Evolutionary conservation across 2,888 invertebrate genomes (phyloP).

Genomic region (Panorpa germanica): DNA sequence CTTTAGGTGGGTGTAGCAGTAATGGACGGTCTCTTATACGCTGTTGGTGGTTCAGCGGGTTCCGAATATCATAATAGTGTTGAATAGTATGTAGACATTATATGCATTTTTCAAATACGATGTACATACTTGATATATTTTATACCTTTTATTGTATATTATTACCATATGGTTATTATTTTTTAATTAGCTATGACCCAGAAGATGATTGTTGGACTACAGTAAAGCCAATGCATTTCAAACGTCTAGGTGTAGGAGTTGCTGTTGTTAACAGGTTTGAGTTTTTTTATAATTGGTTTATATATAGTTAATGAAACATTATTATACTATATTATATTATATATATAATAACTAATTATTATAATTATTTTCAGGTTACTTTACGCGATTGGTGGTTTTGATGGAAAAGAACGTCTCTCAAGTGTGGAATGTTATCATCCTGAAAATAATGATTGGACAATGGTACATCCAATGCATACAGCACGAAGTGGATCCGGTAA

Average conservation of each 20-base stretch:
- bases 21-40: slow-evolving; percentile 79
- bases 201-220: slow-evolving; percentile 65
- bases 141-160: neutral
- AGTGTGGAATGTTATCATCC: slow-evolving; percentile 87
- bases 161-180: neutral
- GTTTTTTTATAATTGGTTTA: slow-evolving; percentile 12
- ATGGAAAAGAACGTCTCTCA: slow-evolving; percentile 56
- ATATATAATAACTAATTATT: no score
- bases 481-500: slow-evolving; percentile 71
- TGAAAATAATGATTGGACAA: slow-evolving; percentile 77
- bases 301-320: no score
- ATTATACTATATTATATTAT: no score
- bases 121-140: slow-evolving; percentile 12
- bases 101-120: slow-evolving; percentile 1
- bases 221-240: slow-evolving; percentile 54
- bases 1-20: slow-evolving; percentile 70
- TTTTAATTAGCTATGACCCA: slow-evolving; percentile 53
- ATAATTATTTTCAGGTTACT: no score
- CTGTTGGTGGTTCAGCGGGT: slow-evolving; percentile 80
- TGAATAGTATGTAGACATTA: slow-evolving; percentile 50
- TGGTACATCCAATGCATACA: slow-evolving; percentile 57
- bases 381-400: slow-evolving; percentile 79
- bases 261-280: slow-evolving; percentile 54
- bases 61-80: slow-evolving; percentile 73
- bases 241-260: slow-evolving; percentile 64